phyloP scores from a whole-genome alignment of 2,797 vertebrate species.

The Adelosebastes latens region DNA sequence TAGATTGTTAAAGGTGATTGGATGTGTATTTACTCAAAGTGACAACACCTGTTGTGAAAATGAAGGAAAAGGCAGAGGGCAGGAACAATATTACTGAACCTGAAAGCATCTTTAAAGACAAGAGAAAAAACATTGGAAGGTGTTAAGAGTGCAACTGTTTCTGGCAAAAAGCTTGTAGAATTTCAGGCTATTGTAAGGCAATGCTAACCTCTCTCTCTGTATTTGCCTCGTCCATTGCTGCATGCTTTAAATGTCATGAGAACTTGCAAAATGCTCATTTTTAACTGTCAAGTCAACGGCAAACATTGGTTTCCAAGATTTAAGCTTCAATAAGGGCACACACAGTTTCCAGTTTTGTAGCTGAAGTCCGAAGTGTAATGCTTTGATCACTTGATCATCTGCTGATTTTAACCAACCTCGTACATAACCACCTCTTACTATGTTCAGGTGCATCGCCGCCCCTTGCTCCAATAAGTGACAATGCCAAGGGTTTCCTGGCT shows the following conservation, averaged over 20 bases:
- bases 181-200: not conserved
- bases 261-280: not conserved
- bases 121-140: not conserved
- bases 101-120: not conserved
- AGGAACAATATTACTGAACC: not conserved
- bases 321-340: not conserved
- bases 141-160: not conserved
- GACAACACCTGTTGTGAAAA: not conserved
- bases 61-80: not conserved
- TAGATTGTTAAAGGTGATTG: not conserved
- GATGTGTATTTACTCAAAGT: not conserved
- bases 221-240: not conserved
- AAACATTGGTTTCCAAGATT: not conserved
- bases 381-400: not conserved
- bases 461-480: slow-evolving; percentile 83
- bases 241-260: not conserved
- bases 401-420: not conserved
- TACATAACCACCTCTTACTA: not conserved
- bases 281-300: not conserved
- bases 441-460: slow-evolving; percentile 56
- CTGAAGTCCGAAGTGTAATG: not conserved
- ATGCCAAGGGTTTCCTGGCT: slow-evolving; percentile 87
- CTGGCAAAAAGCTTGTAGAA: not conserved
- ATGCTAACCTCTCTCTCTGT: not conserved
- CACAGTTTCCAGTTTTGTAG: not conserved